Evolutionary conservation across 2,113 vertebrate species (phyloP).

Genomic region (Oryzias melastigma): DNA sequence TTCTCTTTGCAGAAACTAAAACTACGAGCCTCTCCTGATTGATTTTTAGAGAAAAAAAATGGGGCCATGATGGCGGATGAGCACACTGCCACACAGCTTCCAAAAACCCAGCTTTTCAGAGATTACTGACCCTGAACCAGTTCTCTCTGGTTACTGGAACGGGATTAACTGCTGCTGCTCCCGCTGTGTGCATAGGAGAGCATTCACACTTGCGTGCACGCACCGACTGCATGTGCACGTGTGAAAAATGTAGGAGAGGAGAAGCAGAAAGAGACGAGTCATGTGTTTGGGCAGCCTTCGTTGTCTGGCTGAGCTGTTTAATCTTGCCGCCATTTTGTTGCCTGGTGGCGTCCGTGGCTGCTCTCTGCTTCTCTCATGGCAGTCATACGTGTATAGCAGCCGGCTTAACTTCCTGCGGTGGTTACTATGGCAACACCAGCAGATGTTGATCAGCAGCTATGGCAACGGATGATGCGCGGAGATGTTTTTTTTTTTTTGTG

Average conservation of each 20-base stretch:
- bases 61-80: constrained; percentile 11
- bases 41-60: background rate
- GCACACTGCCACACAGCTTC: constrained; percentile 51
- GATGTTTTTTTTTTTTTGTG: constrained; percentile 44
- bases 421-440: constrained; percentile 75
- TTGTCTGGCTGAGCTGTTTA: constrained; percentile 63
- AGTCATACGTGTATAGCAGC: constrained; percentile 43
- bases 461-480: constrained; percentile 62
- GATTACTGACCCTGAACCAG: constrained; percentile 76
- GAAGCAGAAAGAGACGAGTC: constrained; percentile 3
- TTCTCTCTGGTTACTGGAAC: constrained; percentile 76
- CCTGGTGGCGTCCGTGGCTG: constrained; percentile 41
- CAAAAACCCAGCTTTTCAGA: constrained; percentile 74
- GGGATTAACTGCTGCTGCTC: constrained; percentile 67
- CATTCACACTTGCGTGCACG: constrained; percentile 13
- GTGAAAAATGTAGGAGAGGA: constrained; percentile 19
- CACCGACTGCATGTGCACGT: constrained; percentile 17
- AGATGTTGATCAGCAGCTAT: constrained; percentile 71
- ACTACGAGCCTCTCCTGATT: background rate
- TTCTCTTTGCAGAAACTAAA: background rate
- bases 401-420: constrained; percentile 64
- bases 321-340: constrained; percentile 74
- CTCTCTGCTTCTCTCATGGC: constrained; percentile 54
- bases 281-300: constrained; percentile 46
- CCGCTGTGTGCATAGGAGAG: background rate